These are phyloP conservation scores for Zeuzera pyrina DNA, from an alignment of 2,888 invertebrate species.

Conservation along the genomic window DNA sequence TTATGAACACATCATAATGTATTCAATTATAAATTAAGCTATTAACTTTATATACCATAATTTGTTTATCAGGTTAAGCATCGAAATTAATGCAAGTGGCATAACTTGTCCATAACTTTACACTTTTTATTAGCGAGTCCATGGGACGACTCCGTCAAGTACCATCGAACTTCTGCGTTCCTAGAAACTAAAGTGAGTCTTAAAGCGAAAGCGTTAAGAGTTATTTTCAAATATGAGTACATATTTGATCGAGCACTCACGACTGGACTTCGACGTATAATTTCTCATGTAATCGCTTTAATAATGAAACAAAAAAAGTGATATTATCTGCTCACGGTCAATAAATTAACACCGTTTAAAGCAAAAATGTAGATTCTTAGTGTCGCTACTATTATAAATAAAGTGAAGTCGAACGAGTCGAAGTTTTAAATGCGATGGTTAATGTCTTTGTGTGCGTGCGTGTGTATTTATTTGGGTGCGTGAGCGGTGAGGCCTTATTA, in stretches of 20 bases:
- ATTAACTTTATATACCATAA: conserved; percentile 70
- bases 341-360: conserved; percentile 74
- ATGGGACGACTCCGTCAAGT: conserved; percentile 65
- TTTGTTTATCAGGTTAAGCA: conserved; percentile 73
- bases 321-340: conserved; percentile 73
- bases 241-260: conserved; percentile 38
- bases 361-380: conserved; percentile 71
- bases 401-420: conserved; percentile 44
- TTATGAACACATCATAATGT: conserved; percentile 57
- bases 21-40: conserved; percentile 73
- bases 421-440: conserved; percentile 44
- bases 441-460: conserved; percentile 45
- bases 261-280: conserved; percentile 65
- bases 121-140: conserved; percentile 70
- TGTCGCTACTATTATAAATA: conserved; percentile 72
- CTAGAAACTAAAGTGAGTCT: conserved; percentile 24
- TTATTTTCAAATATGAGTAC: conserved; percentile 18
- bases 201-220: conserved; percentile 24
- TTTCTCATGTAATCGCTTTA: conserved; percentile 72
- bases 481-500: conserved; percentile 71
- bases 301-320: conserved; percentile 71
- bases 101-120: conserved; percentile 70
- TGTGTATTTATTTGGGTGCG: conserved; percentile 70
- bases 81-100: conserved; percentile 72
- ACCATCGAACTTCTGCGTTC: conserved; percentile 31